Evolutionary conservation across 2,888 invertebrate species (phyloP), one percentile per base, ranked within the genome.

Genomic region (Saturnia pavonia): DNA sequence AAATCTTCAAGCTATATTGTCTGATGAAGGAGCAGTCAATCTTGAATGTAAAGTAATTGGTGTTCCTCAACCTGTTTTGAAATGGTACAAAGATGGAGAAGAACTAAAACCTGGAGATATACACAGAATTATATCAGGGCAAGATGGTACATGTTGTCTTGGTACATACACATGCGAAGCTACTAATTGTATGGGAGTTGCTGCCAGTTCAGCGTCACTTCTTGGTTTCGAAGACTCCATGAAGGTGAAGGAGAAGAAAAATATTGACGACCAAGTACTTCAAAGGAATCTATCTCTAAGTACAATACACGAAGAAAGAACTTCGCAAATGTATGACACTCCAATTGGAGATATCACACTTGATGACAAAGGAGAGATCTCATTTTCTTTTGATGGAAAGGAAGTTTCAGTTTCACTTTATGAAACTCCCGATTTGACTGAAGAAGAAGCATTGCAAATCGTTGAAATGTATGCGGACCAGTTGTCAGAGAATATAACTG

Each of bases 391-490:
- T 77, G 98, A 98, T 81, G 98, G 98, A 3, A 97, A 97, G 90
- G 98, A 98, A 91, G 97, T 98, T 0, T 98, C 98, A 0, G 97
- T 98, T 0, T 98, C 98, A 6, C 90, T 98, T 3, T 98, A 98
- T 82, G 98, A 98, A 92, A 98, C 98, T 0, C 98, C 98, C 0
- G 98, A 98, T 90, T 93, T 98, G 69, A 98, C 98, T 0, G 98
- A 98, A 88, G 97, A 98, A 87, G 98, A 98, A 91, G 98, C 98
- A 0, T 93, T 98, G 48, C 97, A 98, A 91, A 97, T 98, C 80
- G 97, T 98, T 0, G 98, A 98, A 94, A 98, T 98, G 97, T 98
- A 98, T 83, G 98, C 98, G 0, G 98, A 98, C 85, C 98, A 98
- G 88, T 94, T 98, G 72, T 98, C 98, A 0, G 98, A 98, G 90